Evolutionary conservation across 1,140 invertebrate species (phyloP).

Genomic region (Drosophila sp.): DNA sequence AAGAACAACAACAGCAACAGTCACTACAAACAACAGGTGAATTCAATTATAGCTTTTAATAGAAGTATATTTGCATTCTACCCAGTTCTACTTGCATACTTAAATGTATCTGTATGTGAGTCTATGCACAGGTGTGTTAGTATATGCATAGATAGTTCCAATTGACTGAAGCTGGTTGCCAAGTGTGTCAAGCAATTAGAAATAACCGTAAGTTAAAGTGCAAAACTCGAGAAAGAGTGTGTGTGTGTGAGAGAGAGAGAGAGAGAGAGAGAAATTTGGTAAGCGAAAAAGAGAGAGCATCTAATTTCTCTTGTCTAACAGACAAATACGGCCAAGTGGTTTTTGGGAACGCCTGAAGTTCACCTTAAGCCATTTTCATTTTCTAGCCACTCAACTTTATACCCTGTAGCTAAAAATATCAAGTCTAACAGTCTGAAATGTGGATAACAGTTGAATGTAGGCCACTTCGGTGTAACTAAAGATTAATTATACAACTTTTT

Average conservation of each 20-base stretch:
- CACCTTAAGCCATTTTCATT: slow-evolving; percentile 9
- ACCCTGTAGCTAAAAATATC: slow-evolving; percentile 1
- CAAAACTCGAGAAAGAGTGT: too few relatives aligned
- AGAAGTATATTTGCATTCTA: slow-evolving; percentile 36
- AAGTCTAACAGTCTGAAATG: not conserved
- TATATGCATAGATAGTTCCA: slow-evolving; percentile 46
- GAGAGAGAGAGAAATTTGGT: too few relatives aligned
- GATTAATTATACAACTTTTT: slow-evolving; percentile 3
- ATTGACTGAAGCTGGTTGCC: slow-evolving; percentile 54
- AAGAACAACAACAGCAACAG: too few relatives aligned
- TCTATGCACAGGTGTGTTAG: not conserved
- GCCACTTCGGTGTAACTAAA: not conserved
- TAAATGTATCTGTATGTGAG: too few relatives aligned
- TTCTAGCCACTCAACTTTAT: slow-evolving; percentile 11
- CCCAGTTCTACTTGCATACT: slow-evolving; percentile 28
- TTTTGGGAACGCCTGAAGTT: slow-evolving; percentile 29
- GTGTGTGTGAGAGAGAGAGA: slow-evolving; percentile 32
- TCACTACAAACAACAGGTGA: slow-evolving; percentile 33
- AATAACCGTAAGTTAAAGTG: slow-evolving; percentile 69
- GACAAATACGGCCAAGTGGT: slow-evolving; percentile 30
- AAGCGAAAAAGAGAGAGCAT: slow-evolving; percentile 7
- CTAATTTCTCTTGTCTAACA: slow-evolving; percentile 66
- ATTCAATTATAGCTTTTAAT: slow-evolving; percentile 22
- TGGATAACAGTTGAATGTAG: slow-evolving; percentile 1
- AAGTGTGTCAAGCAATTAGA: slow-evolving; percentile 71